A percentile compares a stretch with the other conserved stretches of the same genome.
phyloP scores from a whole-genome alignment of 2,888 invertebrate genomes.

The Diaprepes abbreviatus region DNA sequence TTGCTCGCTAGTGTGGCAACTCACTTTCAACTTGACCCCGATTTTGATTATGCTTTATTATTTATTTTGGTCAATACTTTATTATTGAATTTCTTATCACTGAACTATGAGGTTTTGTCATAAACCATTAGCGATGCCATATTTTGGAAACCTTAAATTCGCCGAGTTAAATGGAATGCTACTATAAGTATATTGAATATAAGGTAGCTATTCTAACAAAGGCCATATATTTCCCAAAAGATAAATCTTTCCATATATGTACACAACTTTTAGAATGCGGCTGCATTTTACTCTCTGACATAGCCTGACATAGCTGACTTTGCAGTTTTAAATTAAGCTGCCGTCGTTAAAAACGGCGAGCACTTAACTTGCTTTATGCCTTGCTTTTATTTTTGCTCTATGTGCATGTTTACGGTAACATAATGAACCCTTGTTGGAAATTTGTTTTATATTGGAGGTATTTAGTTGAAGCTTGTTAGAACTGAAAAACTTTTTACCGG shows the following conservation, averaged over 20 bases:
- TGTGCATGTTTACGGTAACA: not conserved
- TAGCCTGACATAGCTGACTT: not conserved
- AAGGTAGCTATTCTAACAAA: no score
- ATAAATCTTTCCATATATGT: not conserved
- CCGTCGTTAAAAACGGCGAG: not conserved
- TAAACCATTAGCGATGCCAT: no score
- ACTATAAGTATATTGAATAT: no score
- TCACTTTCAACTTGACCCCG: no score
- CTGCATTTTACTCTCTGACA: not conserved
- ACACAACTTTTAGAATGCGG: not conserved
- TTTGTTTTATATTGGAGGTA: not conserved
- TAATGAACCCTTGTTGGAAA: not conserved
- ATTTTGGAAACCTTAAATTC: no score
- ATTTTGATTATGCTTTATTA: no score
- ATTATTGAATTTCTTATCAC: no score
- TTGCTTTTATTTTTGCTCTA: not conserved
- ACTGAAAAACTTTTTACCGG: not conserved
- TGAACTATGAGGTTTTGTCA: no score
- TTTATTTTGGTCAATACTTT: no score
- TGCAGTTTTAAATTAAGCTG: not conserved
- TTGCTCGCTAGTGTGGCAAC: no score
- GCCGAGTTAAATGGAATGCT: no score
- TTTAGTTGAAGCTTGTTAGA: not conserved
- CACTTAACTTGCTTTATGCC: constrained; percentile 2
- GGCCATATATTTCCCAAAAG: not conserved